Percentiles rank a stretch among this genome's conserved stretches.
phyloP scores from a whole-genome alignment of 2,888 invertebrate genomes.

The Arctia plantaginis region DNA sequence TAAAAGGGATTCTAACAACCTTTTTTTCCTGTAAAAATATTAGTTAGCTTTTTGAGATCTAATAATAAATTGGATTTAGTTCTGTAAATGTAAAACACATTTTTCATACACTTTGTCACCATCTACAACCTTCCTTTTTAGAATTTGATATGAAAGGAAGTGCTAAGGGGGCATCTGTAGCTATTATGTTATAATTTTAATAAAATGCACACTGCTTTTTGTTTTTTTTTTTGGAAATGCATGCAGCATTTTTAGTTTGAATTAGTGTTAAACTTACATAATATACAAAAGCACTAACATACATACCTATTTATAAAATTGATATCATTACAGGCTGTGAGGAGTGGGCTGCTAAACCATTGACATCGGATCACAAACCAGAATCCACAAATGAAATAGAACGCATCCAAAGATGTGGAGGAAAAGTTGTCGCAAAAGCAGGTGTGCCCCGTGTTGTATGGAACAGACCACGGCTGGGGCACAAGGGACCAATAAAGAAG shows the following conservation, averaged over 20 bases:
- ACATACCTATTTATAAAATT: background rate
- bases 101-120: too few relatives aligned
- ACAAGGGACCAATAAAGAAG: constrained; percentile 93
- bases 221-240: background rate
- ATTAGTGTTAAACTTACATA: background rate
- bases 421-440: constrained; percentile 90
- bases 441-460: constrained; percentile 99
- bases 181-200: too few relatives aligned
- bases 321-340: constrained; percentile 77
- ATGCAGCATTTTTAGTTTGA: background rate
- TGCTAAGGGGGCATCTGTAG: too few relatives aligned
- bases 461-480: constrained; percentile 95
- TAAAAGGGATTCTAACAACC: too few relatives aligned
- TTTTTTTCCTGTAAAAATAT: too few relatives aligned
- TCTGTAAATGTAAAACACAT: too few relatives aligned
- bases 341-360: constrained; percentile 92
- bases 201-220: too few relatives aligned
- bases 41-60: too few relatives aligned
- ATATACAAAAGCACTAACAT: background rate
- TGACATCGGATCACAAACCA: constrained; percentile 98
- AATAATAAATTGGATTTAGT: too few relatives aligned
- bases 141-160: too few relatives aligned
- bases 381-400: constrained; percentile 94
- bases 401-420: constrained; percentile 93
- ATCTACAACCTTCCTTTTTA: too few relatives aligned